phyloP scores from a whole-genome alignment of 2,113 vertebrate species.

The Nyctibius bracteatus region DNA sequence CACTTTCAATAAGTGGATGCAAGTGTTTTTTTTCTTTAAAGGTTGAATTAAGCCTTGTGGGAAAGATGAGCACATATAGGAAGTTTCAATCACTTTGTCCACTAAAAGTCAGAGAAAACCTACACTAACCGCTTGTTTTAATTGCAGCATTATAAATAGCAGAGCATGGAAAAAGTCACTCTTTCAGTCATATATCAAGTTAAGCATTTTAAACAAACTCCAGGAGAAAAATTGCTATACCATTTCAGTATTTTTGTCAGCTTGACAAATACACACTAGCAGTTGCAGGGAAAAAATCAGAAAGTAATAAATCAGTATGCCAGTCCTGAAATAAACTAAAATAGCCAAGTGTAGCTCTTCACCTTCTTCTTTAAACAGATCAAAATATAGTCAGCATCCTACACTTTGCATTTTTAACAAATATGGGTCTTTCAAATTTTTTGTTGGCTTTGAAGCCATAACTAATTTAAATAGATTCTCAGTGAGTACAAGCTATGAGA shows the following conservation, averaged over 20 bases:
- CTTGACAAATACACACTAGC: slow-evolving; percentile 14
- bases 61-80: neutral
- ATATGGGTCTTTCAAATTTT: neutral
- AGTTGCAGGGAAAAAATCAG: neutral
- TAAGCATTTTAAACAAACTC: slow-evolving; percentile 35
- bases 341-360: neutral
- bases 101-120: neutral
- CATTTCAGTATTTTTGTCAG: slow-evolving; percentile 19
- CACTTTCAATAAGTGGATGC: slow-evolving; percentile 6
- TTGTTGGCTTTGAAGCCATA: neutral
- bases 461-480: neutral
- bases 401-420: neutral
- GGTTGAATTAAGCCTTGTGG: neutral
- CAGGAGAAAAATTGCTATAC: slow-evolving; percentile 1
- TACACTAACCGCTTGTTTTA: neutral
- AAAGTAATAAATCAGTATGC: slow-evolving; percentile 1
- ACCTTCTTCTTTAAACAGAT: neutral
- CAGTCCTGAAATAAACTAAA: neutral
- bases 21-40: neutral
- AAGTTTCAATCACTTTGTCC: neutral
- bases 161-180: neutral
- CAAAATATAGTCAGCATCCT: neutral
- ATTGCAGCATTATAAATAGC: slow-evolving; percentile 6
- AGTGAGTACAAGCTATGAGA: neutral
- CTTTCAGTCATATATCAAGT: slow-evolving; percentile 1